Evolutionary conservation across 2,113 vertebrate genomes (phyloP).

Genomic region (Henicopernis longicauda): DNA sequence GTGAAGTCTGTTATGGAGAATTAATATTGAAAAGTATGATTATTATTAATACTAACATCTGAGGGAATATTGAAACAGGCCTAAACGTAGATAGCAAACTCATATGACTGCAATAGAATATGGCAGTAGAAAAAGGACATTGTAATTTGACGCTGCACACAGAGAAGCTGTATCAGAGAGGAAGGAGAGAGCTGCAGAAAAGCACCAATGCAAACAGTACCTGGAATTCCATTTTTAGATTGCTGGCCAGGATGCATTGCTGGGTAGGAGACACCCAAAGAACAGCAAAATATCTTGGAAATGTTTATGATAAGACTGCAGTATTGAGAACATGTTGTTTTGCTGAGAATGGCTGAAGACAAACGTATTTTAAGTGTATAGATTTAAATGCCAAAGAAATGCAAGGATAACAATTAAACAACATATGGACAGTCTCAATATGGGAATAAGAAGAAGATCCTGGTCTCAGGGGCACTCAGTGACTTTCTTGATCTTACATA

Average conservation of each 20-base stretch:
- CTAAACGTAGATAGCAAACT: not conserved
- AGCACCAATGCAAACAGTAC: not conserved
- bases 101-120: not conserved
- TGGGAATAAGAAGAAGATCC: not conserved
- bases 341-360: not conserved
- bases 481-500: not conserved
- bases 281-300: not conserved
- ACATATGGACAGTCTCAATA: not conserved
- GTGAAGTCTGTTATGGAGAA: not conserved
- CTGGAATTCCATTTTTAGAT: slow-evolving; percentile 21
- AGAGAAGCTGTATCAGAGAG: not conserved
- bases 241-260: not conserved
- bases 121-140: not conserved
- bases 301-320: not conserved
- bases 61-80: not conserved
- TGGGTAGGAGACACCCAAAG: not conserved
- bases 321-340: not conserved
- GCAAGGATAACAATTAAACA: not conserved
- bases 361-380: not conserved
- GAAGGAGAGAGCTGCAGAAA: not conserved
- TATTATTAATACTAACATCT: not conserved
- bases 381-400: not conserved
- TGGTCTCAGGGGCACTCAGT: not conserved
- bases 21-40: not conserved
- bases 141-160: slow-evolving; percentile 19